These are phyloP conservation scores for Scylla paramamosain DNA, from an alignment of 1,140 invertebrate species.

Conservation along the genomic window DNA sequence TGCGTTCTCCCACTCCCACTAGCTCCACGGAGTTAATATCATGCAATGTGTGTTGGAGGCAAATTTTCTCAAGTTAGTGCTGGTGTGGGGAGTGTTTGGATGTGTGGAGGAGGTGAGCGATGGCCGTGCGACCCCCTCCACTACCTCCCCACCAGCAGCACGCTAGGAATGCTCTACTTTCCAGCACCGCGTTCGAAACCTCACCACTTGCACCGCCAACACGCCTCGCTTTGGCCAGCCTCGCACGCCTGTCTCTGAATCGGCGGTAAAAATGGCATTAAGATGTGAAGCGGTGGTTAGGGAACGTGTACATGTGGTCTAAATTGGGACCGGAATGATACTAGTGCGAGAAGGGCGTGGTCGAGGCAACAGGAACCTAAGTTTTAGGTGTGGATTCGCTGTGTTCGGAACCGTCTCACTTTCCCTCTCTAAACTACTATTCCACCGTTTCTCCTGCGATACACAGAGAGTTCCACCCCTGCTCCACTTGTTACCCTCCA, in stretches of 20 bases:
- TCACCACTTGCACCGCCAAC: background rate
- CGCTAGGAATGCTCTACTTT: slow-evolving; percentile 12
- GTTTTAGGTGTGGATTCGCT: background rate
- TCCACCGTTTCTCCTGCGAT: slow-evolving; percentile 6
- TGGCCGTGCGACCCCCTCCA: background rate
- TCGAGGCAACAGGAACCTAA: no score
- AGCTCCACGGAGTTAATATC: no score
- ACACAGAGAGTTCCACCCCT: background rate
- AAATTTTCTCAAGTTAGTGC: background rate
- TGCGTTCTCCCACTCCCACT: no score
- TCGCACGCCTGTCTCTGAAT: background rate
- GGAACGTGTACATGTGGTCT: background rate
- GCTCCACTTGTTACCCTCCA: background rate
- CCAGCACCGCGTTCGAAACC: background rate
- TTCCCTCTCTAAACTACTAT: slow-evolving; percentile 22
- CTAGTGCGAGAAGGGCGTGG: background rate
- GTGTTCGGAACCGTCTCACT: background rate
- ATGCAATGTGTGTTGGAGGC: background rate
- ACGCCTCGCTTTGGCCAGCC: background rate
- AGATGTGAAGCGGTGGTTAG: background rate
- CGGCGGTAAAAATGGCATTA: background rate
- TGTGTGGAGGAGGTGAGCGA: background rate
- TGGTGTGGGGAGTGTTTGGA: background rate
- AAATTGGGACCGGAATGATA: background rate
- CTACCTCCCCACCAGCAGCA: background rate